Percentiles rank a stretch among this genome's conserved stretches.
Evolutionary conservation across 2,113 vertebrate species (phyloP).

Genomic region (Oxygymnocypris stewartii): DNA sequence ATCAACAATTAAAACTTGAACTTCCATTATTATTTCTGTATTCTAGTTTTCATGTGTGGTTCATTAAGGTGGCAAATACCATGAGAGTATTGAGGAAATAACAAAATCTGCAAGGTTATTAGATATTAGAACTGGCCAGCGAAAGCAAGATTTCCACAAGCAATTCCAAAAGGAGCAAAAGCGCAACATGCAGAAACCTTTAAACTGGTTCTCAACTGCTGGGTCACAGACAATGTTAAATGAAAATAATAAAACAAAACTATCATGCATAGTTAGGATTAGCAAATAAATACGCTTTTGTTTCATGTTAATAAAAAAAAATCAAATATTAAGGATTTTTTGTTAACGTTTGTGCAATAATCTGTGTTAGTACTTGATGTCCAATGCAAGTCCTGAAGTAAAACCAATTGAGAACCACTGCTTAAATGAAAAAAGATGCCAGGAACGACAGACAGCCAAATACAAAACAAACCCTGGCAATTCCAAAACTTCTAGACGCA

Average conservation of each 20-base stretch:
- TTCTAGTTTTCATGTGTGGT: background rate
- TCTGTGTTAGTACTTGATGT: background rate
- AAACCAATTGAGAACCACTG: background rate
- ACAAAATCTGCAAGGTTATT: background rate
- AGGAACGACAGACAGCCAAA: background rate
- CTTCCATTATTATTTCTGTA: background rate
- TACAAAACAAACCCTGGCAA: slow-evolving; percentile 25
- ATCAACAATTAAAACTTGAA: background rate
- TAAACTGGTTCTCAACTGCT: background rate
- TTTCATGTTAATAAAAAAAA: background rate
- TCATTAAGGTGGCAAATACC: slow-evolving; percentile 8
- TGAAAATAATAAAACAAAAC: background rate
- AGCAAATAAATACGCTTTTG: background rate
- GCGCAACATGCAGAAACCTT: background rate
- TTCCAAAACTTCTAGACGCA: slow-evolving; percentile 3
- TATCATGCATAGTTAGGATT: background rate
- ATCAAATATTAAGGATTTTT: background rate
- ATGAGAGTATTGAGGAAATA: background rate
- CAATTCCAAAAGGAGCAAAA: background rate
- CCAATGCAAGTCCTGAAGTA: background rate
- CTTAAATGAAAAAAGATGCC: background rate
- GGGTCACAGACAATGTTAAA: background rate
- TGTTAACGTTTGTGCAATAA: background rate
- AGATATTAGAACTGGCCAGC: background rate
- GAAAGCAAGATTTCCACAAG: background rate